Conservation (phyloP, 1,140 invertebrate genomes). For the Steinernema khuongi region DNA sequence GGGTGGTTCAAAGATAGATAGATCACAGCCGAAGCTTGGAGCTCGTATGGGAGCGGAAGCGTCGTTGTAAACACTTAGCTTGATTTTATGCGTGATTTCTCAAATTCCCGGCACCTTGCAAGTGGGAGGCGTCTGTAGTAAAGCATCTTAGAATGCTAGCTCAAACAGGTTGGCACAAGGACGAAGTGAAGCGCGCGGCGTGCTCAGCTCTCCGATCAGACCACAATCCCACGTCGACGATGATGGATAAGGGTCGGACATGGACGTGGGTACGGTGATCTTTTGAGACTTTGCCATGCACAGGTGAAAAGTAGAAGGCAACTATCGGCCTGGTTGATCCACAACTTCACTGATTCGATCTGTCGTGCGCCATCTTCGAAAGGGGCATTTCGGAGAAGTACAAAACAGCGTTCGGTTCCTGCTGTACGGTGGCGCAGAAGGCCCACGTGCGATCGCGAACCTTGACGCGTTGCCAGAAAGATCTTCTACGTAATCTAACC, state of each 20-base stretch:
- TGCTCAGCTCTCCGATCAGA: background rate
- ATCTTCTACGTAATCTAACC: background rate
- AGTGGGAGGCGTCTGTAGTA: background rate
- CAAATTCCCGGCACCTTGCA: background rate
- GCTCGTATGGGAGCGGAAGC: no score
- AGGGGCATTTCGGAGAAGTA: no score
- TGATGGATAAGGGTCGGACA: background rate
- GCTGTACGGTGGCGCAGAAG: background rate
- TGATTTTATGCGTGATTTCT: no score
- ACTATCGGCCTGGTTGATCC: background rate
- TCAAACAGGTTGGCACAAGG: slow-evolving; percentile 11
- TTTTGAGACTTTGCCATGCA: background rate
- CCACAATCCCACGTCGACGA: slow-evolving; percentile 1
- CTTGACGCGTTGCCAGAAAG: background rate
- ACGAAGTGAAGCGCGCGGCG: background rate
- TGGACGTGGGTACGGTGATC: background rate
- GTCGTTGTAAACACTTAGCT: no score
- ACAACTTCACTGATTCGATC: background rate
- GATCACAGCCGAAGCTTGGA: no score
- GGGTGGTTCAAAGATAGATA: no score
- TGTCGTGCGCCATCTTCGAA: slow-evolving; percentile 8
- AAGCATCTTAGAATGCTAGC: background rate
- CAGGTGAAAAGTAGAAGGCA: background rate
- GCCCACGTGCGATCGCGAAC: background rate
- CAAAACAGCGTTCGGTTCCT: no score